Base-by-base conservation (phyloP, 2,113 vertebrate genomes). In the Poicephalus meyeri region DNA sequence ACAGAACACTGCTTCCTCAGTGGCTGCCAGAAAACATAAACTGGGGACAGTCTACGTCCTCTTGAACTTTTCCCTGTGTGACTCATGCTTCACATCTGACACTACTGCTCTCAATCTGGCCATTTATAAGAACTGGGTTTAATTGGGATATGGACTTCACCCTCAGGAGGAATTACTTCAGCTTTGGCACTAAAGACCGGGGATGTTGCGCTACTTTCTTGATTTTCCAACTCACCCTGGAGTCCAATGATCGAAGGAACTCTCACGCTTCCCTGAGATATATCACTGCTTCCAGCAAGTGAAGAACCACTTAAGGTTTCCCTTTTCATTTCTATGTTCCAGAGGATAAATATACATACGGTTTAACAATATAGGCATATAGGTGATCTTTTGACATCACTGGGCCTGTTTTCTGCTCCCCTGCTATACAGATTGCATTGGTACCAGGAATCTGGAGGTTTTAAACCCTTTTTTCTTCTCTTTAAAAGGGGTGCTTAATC, bases 131-230 rank as follows among this genome's bases (percentile, higher is more conserved):
- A 89, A 71, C 0, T 24, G 13, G 7, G 7, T 33, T 31, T 26
- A 20, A 44, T 17, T 53, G 8, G 6, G 3, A 33, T 10, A 1
- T 6, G 5, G 5, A 4, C 39, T 21, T 56, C 17, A 6, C 20
- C 47, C 9, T 47, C 14, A 6, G 19, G 41, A 41, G 49, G 87
- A 81, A 23, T 56, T 2, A 52, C 23, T 55, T 56, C 61, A 88
- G 15, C 31, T 6, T 31, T 70, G 37, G 50, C 37, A 71, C 0
- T 0, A 44, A 63, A 52, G 7, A 20, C 4, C 0, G 9, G 47
- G 64, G 46, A 73, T 61, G 73, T 85, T 18, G 3, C 0, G 1
- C 23, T 23, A 1, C 7, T 31, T 65, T 4, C 35, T n/a, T 69
- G 7, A 64, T 5, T 0, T 76, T 9, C 7, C 2, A 3, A 17